Conservation (phyloP, 2,113 vertebrate genomes). For the Tringa solitaria region DNA sequence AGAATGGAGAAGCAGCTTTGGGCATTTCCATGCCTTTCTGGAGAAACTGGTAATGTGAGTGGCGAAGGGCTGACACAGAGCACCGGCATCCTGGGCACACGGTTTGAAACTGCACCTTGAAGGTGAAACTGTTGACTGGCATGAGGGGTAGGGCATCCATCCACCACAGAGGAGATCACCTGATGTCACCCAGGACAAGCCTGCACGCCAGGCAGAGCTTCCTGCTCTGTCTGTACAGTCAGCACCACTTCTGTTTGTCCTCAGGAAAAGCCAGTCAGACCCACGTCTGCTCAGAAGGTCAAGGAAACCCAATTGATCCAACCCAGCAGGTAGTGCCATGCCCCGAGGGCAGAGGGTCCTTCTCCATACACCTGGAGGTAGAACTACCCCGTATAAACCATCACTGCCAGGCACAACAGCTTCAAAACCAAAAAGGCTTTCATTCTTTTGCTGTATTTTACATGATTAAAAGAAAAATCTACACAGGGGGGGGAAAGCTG, state of each 20-base stretch:
- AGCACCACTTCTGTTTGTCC: neutral
- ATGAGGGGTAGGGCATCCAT: neutral
- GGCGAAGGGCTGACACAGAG: neutral
- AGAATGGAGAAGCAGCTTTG: neutral
- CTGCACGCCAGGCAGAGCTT: neutral
- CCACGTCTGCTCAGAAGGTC: neutral
- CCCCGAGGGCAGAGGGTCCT: neutral
- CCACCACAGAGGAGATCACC: rapidly evolving
- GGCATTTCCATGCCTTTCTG: neutral
- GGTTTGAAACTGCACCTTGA: neutral
- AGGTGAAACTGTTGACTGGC: neutral
- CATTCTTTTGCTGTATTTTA: neutral
- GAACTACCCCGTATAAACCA: neutral
- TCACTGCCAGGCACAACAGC: neutral
- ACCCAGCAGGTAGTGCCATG: neutral
- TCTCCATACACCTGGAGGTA: neutral
- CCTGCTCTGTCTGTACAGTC: neutral
- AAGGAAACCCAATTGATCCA: neutral
- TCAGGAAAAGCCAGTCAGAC: neutral
- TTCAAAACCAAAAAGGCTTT: neutral
- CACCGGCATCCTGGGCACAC: neutral
- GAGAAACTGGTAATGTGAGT: neutral
- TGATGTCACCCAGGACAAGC: neutral
- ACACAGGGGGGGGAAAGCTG: neutral
- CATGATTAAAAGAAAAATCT: neutral